Base-by-base conservation (phyloP, 1,140 invertebrate genomes). In the Hycleus phaleratus region DNA sequence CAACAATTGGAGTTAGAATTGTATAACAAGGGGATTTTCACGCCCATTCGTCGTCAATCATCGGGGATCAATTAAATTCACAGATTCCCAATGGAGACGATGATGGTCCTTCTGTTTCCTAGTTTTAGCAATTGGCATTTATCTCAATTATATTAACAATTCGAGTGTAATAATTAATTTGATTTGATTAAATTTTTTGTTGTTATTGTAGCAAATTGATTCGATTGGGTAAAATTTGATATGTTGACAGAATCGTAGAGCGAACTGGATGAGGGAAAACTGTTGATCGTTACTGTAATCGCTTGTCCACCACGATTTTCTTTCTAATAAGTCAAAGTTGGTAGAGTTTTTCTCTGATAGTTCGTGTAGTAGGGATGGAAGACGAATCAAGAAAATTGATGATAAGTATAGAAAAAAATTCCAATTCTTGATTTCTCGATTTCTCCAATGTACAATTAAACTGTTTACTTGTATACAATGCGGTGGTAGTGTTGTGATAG, bases 241-340 rank as follows among this genome's bases (percentile, higher is more conserved):
- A 24, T 40, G 26, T 39, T 40, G 46, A 51, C 46, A 32, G 32
- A 38, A 32, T 59, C 11, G 40, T 26, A 38, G 49, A 54, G 43
- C 24, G 59, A 61, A 32, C 4, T 32, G 7, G 32, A 32, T 32
- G 32, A 32, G 32, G 32, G 67, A 64, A 64, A 64, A 60, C 60
- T 50, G 67, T 40, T 63, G 67, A 68, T 67, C 58, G 63, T 49
- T 58, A 24, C 52, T 56, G 65, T 68, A 67, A 68, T 68, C 67
- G 63, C 63, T 67, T 68, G 65, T 67, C 67, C 65, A 65, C 63
- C 56, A 61, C 46, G 60, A 60, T 68, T 66, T 61, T 59, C 57
- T 46, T 52, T 67, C 61, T 63, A 68, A 68, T 68, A 68, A 63
- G 61, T 68, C 65, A 68, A 32, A 32, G 32, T 32, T 32, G 32